phyloP scores from a whole-genome alignment of 2,797 vertebrate species.

The Aselliscus stoliczkanus region DNA sequence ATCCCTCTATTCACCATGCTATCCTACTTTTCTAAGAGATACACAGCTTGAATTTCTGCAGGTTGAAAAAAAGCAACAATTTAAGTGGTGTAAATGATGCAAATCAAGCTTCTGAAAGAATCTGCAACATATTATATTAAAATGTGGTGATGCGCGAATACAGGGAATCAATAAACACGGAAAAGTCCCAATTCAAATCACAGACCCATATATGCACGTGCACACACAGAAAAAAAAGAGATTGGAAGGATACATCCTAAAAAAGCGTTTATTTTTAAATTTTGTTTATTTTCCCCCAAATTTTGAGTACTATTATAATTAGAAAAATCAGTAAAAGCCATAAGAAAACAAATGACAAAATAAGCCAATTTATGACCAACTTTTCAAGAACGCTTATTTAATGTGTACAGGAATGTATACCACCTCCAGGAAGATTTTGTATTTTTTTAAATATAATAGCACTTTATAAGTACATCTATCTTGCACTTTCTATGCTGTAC shows the following conservation, averaged over 20 bases:
- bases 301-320: background rate
- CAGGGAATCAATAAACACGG: background rate
- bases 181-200: background rate
- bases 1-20: too few relatives aligned
- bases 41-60: background rate
- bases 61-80: background rate
- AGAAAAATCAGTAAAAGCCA: background rate
- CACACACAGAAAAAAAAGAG: background rate
- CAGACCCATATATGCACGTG: background rate
- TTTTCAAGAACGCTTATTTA: background rate
- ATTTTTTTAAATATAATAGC: background rate
- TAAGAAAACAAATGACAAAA: background rate
- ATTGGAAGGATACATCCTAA: background rate
- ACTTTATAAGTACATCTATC: background rate
- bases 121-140: background rate
- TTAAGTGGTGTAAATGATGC: background rate
- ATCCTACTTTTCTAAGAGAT: background rate
- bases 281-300: background rate
- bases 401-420: background rate
- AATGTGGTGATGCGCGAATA: background rate
- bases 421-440: background rate
- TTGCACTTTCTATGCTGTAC: background rate
- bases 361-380: background rate
- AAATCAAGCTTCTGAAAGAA: background rate
- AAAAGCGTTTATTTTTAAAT: background rate